phyloP scores from a whole-genome alignment of 2,888 invertebrate genomes.

The Trachelus iudaicus region DNA sequence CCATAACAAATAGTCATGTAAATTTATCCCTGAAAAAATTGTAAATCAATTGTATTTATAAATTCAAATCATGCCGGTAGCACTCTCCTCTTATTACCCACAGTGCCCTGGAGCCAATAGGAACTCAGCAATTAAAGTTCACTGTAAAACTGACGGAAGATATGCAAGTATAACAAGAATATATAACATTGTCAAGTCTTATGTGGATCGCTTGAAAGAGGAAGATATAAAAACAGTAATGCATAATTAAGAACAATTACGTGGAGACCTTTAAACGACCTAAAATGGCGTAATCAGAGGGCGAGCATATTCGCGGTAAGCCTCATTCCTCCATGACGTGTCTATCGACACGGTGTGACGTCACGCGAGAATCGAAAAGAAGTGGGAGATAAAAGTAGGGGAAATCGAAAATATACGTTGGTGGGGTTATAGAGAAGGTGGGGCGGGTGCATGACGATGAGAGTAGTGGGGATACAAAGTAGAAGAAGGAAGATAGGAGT shows the following conservation, averaged over 20 bases:
- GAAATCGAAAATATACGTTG: background rate
- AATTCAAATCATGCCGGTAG: background rate
- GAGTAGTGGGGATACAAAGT: background rate
- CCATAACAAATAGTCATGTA: background rate
- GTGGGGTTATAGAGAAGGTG: background rate
- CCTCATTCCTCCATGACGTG: background rate
- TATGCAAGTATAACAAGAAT: background rate
- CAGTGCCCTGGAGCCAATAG: background rate
- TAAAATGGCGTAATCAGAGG: background rate
- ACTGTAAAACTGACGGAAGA: background rate
- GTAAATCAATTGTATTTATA: background rate
- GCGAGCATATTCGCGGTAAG: background rate
- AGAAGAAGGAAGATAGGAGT: conserved; percentile 18
- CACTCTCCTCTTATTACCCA: background rate
- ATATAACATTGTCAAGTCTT: background rate
- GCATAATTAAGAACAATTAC: background rate
- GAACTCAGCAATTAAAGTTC: background rate
- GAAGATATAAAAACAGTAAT: background rate
- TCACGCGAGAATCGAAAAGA: background rate
- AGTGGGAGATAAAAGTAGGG: background rate
- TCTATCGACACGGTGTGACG: background rate
- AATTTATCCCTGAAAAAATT: background rate
- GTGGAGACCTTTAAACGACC: background rate
- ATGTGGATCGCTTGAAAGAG: background rate
- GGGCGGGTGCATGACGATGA: background rate